Evolutionary conservation across 1,140 invertebrate species (phyloP), one percentile per base, ranked within the genome.

Genomic region (Pectinophora gossypiella): DNA sequence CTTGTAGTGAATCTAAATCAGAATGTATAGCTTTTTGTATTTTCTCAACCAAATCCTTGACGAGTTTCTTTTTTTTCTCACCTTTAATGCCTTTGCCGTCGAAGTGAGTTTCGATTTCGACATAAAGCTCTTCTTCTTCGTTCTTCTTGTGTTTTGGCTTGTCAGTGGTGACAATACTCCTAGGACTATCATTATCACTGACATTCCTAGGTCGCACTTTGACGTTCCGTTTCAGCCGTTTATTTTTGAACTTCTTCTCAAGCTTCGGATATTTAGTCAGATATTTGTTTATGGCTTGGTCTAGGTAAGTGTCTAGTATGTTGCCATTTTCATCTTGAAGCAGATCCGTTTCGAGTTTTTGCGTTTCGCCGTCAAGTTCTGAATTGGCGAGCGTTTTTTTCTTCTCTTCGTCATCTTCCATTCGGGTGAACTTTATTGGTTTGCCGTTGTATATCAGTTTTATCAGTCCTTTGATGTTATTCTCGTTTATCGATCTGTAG

Each of bases 51-150:
- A 86, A 54, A 49, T 48, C 64, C 51, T 48, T 70, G 4, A 86
- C 71, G 6, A 86, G 18, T 55, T 84, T 77, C 27, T 83, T 78
- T 58, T 76, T 79, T 19, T 72, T 81, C 35, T 77, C 74, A 2
- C 77, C 77, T 58, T 76, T 76, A 20, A 69, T 47, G 0, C 74
- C 77, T 56, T 74, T 78, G 15, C 73, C 72, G 49, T 83, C 69
- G 42, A 83, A 84, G 61, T 86, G 78, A 13, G 80, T 86, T 69
- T 86, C 77, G 10, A 86, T 84, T 84, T 86, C 83, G 18, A 86
- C 76, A 20, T 71, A 83, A 7, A 86, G 42, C 44, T 86, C 77
- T 38, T 83, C 72, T 7, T 80, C 67, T n/a, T 70, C 56, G 22
- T 51, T 57, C 23, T 72, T 68, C 23, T 63, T 61, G 46, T 18